A percentile compares a stretch with the other conserved stretches of the same genome.
phyloP scores from a whole-genome alignment of 2,797 vertebrate species.

The Aselliscus stoliczkanus region DNA sequence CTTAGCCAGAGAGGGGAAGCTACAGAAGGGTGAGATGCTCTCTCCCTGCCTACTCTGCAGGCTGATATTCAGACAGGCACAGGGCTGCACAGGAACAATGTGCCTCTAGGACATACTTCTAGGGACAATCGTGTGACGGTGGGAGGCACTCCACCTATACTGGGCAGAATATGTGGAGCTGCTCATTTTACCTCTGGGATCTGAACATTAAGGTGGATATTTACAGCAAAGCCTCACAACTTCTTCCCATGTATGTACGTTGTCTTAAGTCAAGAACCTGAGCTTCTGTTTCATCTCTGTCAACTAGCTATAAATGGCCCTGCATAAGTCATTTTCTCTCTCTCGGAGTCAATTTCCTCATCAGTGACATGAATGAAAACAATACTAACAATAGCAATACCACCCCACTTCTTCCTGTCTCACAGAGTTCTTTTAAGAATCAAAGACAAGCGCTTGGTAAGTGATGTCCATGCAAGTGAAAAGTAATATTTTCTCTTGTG shows the following conservation, averaged over 20 bases:
- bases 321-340: background rate
- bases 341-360: background rate
- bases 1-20: background rate
- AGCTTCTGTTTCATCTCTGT: background rate
- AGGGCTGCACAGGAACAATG: background rate
- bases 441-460: background rate
- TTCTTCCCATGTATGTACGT: background rate
- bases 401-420: background rate
- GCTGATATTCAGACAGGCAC: background rate
- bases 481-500: conserved; percentile 27
- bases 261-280: background rate
- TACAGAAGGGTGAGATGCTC: background rate
- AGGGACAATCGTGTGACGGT: background rate
- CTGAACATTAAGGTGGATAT: background rate
- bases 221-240: background rate
- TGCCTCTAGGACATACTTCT: background rate
- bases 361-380: background rate
- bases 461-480: background rate
- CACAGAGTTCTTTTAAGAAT: background rate
- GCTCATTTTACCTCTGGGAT: background rate
- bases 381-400: background rate
- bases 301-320: background rate
- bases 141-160: background rate
- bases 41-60: background rate
- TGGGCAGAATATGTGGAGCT: background rate